A percentile compares a stretch with the other conserved stretches of the same genome.
Evolutionary conservation across 2,797 vertebrate species (phyloP).

Genomic region (Hybognathus amarus): DNA sequence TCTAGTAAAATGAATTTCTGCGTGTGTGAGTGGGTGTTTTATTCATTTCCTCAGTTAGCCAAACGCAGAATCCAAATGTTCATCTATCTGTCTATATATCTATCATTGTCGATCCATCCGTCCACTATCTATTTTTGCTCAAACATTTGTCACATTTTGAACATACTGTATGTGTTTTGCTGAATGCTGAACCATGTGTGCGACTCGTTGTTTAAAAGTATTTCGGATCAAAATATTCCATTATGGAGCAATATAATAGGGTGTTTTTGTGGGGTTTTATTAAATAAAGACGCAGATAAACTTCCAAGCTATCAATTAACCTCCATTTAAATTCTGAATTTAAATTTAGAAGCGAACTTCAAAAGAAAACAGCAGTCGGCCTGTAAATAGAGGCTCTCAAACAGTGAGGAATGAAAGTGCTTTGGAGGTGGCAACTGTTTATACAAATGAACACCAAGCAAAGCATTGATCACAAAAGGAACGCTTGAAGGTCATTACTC

Average conservation of each 20-base stretch:
- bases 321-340: constrained; percentile 24
- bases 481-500: constrained; percentile 43
- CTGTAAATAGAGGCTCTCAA: constrained; percentile 17
- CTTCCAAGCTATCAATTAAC: not conserved
- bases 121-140: not conserved
- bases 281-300: constrained; percentile 4
- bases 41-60: not conserved
- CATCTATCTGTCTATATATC: not conserved
- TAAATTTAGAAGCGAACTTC: constrained; percentile 15
- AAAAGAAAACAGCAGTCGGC: constrained; percentile 32
- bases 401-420: constrained; percentile 26
- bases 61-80: not conserved
- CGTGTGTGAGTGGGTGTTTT: not conserved
- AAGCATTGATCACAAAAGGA: constrained; percentile 35
- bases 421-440: constrained; percentile 32
- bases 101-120: not conserved
- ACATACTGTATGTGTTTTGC: not conserved
- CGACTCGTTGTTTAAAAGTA: not conserved
- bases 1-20: not conserved
- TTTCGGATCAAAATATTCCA: not conserved
- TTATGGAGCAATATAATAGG: not conserved
- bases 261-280: not conserved
- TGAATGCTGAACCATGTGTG: not conserved
- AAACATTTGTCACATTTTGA: not conserved
- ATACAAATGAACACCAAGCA: constrained; percentile 35